These are phyloP conservation scores for Gasteruption jaculator DNA, from an alignment of 2,888 invertebrate genomes.

Conservation along the genomic window DNA sequence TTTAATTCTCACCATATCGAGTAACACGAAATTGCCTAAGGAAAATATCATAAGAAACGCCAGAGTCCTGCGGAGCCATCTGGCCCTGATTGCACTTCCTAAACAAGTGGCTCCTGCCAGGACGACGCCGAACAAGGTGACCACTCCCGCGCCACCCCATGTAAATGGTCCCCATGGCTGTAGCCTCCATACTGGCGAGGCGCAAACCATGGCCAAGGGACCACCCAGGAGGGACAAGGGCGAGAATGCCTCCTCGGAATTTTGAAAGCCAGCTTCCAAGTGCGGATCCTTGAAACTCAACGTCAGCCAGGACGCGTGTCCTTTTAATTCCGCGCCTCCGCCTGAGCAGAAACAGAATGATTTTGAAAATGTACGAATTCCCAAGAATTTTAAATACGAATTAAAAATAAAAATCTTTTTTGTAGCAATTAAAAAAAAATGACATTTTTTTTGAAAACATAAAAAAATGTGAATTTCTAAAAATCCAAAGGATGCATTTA, in stretches of 20 bases:
- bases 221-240: constrained; percentile 63
- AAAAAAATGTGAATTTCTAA: too few relatives aligned
- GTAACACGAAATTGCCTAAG: constrained; percentile 40
- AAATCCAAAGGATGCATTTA: too few relatives aligned
- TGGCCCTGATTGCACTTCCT: constrained; percentile 45
- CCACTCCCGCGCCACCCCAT: constrained; percentile 46
- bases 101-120: constrained; percentile 47
- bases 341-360: constrained; percentile 42
- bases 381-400: too few relatives aligned
- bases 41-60: constrained; percentile 47
- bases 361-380: neutral
- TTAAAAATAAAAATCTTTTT: too few relatives aligned
- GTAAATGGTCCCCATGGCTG: constrained; percentile 48
- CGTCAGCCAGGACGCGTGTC: constrained; percentile 63
- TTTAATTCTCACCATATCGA: constrained; percentile 50
- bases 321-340: constrained; percentile 56
- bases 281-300: constrained; percentile 64
- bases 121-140: constrained; percentile 42
- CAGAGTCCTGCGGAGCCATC: constrained; percentile 45
- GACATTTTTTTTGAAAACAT: constrained; percentile 18
- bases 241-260: constrained; percentile 64
- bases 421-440: too few relatives aligned
- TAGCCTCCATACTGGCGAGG: constrained; percentile 46
- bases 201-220: constrained; percentile 59
- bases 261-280: constrained; percentile 65